phyloP scores from a whole-genome alignment of 2,113 vertebrate genomes.

The Sinocyclocheilus rhinocerous region DNA sequence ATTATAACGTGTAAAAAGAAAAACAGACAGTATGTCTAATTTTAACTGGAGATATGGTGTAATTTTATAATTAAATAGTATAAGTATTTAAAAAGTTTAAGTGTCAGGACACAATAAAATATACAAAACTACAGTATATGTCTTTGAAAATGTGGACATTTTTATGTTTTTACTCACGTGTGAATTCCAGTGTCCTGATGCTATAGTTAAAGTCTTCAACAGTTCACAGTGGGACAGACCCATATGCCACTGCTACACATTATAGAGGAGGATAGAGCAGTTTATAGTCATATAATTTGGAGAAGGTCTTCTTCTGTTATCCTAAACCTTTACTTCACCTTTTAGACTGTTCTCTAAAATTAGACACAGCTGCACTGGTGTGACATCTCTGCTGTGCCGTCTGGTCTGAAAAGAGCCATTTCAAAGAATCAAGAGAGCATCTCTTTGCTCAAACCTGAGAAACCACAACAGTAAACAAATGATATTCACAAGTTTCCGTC shows the following conservation, averaged over 20 bases:
- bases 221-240: conserved; percentile 25
- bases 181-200: conserved; percentile 4
- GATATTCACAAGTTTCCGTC: neutral
- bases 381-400: neutral
- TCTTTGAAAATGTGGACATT: neutral
- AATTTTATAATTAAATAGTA: neutral
- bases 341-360: neutral
- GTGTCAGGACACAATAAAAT: neutral
- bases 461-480: conserved; percentile 15
- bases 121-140: neutral
- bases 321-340: neutral
- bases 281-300: neutral
- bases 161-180: neutral
- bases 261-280: neutral
- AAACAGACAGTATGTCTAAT: neutral
- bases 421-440: neutral
- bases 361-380: neutral
- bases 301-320: neutral
- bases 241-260: neutral
- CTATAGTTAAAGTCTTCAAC: neutral
- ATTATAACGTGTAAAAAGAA: neutral
- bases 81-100: neutral
- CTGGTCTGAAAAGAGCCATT: neutral
- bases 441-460: conserved; percentile 2
- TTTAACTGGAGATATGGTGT: neutral